These are phyloP conservation scores for Coenobita brevimanus DNA, from an alignment of 1,140 invertebrate genomes.

Conservation along the genomic window DNA sequence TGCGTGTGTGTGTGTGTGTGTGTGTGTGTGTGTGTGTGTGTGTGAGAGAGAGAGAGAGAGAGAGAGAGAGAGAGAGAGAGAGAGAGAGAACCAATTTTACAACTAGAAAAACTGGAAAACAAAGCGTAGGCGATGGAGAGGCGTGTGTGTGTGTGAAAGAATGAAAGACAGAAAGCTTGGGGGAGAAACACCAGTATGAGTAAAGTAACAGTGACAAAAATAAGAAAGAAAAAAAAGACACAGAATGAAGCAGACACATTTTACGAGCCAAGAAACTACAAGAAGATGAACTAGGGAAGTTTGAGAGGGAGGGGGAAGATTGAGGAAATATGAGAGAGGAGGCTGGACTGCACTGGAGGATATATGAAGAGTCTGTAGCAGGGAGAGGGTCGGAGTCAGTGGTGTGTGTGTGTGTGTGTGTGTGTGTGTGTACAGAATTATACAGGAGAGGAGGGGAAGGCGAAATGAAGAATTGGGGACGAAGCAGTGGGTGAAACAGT, in stretches of 20 bases:
- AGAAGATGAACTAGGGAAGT: too few relatives aligned
- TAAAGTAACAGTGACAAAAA: background rate
- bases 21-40: conserved; percentile 20
- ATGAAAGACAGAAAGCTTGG: background rate
- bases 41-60: background rate
- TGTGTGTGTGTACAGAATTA: too few relatives aligned
- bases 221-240: background rate
- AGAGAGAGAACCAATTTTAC: background rate
- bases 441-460: too few relatives aligned
- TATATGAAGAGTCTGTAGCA: conserved; percentile 4
- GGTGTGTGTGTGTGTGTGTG: too few relatives aligned
- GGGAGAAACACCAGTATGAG: background rate
- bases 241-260: too few relatives aligned
- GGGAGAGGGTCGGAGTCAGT: background rate
- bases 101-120: background rate
- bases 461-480: too few relatives aligned
- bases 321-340: too few relatives aligned
- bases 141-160: too few relatives aligned
- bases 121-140: background rate
- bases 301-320: background rate
- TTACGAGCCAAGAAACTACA: too few relatives aligned
- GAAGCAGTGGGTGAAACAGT: too few relatives aligned
- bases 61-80: background rate
- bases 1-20: conserved; percentile 15
- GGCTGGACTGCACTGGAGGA: too few relatives aligned